Evolutionary conservation across 2,888 invertebrate species (phyloP).

Genomic region (Leuctra nigra): DNA sequence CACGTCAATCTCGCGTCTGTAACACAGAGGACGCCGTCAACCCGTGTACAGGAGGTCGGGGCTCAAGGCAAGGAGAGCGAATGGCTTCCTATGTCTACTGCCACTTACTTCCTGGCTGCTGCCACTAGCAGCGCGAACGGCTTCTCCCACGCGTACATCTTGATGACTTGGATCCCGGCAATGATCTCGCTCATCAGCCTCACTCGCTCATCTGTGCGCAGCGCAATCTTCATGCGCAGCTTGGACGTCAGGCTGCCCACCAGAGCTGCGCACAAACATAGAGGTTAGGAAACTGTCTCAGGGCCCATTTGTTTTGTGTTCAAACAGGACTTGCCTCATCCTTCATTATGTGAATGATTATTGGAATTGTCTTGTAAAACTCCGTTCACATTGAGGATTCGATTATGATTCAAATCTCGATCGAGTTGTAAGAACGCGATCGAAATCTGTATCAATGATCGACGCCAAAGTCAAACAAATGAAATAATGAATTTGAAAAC

Average conservation of each 20-base stretch:
- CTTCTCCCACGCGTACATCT: conserved; percentile 86
- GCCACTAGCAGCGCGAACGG: conserved; percentile 61
- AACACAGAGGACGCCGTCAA: not conserved
- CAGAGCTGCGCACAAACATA: conserved; percentile 5
- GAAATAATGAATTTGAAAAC: no score
- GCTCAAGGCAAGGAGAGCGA: no score
- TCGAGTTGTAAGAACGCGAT: no score
- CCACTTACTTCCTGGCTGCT: conserved; percentile 45
- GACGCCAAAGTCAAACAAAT: no score
- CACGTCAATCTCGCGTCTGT: conserved; percentile 23
- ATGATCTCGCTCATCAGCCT: conserved; percentile 86
- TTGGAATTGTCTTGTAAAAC: no score
- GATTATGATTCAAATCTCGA: no score
- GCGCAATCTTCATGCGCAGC: conserved; percentile 41
- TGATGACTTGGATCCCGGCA: conserved; percentile 77
- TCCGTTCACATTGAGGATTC: no score
- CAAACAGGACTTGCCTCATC: no score
- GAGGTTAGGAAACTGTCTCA: no score
- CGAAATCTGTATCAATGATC: no score
- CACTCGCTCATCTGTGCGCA: conserved; percentile 77
- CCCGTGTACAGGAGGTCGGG: not conserved
- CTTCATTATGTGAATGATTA: no score
- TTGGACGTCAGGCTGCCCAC: conserved; percentile 20
- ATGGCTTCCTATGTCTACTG: not conserved
- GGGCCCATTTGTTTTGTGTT: no score